Conservation (phyloP, 2,113 vertebrate species). For the Alectura lathami region DNA sequence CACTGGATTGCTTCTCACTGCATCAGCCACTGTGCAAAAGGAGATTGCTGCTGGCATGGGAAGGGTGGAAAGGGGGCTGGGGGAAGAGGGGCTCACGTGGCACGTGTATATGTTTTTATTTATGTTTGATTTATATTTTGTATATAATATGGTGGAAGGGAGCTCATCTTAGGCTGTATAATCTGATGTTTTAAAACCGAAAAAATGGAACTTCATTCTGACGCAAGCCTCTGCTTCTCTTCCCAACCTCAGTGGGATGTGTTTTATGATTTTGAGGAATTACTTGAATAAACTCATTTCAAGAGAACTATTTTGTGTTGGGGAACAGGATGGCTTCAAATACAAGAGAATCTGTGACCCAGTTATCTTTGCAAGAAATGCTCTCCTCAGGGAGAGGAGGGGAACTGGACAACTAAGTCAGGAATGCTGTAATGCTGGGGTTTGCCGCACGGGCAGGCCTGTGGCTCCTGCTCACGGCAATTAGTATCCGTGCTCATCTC, state of each 20-base stretch:
- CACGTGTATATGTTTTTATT: too few relatives aligned
- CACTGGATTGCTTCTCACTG: background rate
- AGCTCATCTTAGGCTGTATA: background rate
- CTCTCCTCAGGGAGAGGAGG: background rate
- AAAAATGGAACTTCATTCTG: background rate
- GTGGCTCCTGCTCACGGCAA: background rate
- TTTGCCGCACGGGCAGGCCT: background rate
- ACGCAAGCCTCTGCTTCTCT: background rate
- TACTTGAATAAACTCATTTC: background rate
- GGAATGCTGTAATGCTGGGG: background rate
- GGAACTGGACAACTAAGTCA: accelerated
- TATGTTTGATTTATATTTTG: background rate
- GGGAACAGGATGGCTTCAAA: background rate
- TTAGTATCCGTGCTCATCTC: background rate
- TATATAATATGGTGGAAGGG: background rate
- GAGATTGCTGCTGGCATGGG: background rate
- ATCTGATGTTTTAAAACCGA: background rate
- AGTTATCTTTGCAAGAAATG: background rate
- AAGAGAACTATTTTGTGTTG: background rate
- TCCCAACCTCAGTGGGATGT: background rate
- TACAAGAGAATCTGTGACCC: too few relatives aligned
- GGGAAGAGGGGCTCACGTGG: background rate
- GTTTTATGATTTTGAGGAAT: background rate
- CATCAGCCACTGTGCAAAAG: background rate
- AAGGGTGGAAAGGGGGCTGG: too few relatives aligned